These are phyloP conservation scores for Drosophila quadrilineata DNA, from an alignment of 1,140 invertebrate species.

Conservation along the genomic window DNA sequence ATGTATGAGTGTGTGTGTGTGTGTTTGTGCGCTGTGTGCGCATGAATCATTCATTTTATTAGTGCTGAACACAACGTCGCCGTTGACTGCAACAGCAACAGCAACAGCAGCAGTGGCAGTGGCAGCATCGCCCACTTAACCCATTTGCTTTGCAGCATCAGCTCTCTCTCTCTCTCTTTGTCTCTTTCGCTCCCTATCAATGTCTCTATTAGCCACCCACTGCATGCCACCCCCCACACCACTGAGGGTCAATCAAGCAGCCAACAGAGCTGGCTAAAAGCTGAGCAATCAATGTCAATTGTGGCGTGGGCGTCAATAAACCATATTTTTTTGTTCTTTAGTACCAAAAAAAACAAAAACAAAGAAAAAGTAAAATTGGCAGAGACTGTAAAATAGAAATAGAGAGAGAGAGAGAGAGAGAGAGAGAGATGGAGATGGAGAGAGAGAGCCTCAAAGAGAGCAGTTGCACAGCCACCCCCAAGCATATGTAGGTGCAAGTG, in stretches of 20 bases:
- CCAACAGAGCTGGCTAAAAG: constrained; percentile 22
- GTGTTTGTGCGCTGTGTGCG: constrained; percentile 41
- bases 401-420: no score
- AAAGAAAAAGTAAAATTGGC: no score
- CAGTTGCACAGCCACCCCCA: not conserved
- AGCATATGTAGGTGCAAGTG: not conserved
- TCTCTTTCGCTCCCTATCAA: not conserved
- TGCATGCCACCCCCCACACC: no score
- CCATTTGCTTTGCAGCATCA: constrained; percentile 52
- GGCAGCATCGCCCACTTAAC: constrained; percentile 56
- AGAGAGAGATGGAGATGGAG: no score
- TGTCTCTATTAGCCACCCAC: no score
- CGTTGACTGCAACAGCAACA: constrained; percentile 15
- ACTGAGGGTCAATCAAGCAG: constrained; percentile 1
- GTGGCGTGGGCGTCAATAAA: constrained; percentile 32
- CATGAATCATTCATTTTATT: constrained; percentile 75
- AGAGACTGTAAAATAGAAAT: no score
- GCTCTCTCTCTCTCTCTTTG: not conserved
- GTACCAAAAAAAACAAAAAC: no score
- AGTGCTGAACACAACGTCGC: constrained; percentile 19
- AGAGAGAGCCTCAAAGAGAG: not conserved
- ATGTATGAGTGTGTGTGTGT: constrained; percentile 6
- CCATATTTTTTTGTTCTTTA: constrained; percentile 45
- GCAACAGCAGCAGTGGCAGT: constrained; percentile 17
- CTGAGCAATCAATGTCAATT: constrained; percentile 68